Evolutionary conservation across 2,797 vertebrate species (phyloP), one percentile per base, ranked within the genome.

Genomic region (Orientallactaga sibirica): DNA sequence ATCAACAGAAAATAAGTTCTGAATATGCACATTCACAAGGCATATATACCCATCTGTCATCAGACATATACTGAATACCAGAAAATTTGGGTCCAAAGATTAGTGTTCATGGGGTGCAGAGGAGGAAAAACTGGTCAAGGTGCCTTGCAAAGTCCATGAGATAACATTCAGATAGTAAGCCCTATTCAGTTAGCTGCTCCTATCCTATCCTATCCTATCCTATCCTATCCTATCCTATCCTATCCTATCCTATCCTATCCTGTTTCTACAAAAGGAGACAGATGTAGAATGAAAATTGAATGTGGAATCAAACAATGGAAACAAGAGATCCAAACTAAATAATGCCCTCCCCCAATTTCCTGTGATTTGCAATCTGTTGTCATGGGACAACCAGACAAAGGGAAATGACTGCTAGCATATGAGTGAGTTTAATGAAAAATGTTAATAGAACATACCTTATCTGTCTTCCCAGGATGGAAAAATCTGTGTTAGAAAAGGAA

Each of bases 241-340:
- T 37, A 37, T 37, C 33, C 33, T 37, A 37, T 37, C 33, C 33
- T 37, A 37, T 37, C 33, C 33, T 37, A 37, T 37, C 33, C 22
- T 81, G 80, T 92, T 94, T 95, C 78, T 85, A 43, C 20, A 43
- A 81, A 95, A 79, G n/a, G n/a, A 91, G 71, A 25, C 90, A 86
- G 84, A 85, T 29, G 8, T 19, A 92, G 85, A 87, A 76, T 82
- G 80, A 90, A 92, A 86, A 78, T 8, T 68, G 93, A 75, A 84
- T 87, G 83, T 93, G 55, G 67, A 75, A 58, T 94, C 82, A 90
- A 94, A 97, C 95, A 95, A 97, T 91, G 81, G 88, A 88, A 73
- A 91, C n/a, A 33, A 94, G 90, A 85, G 77, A 91, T 94, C 95
- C 95, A 96, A 96, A 90, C 94, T 71, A 96, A 96, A 97, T 82